Evolutionary conservation across 2,888 invertebrate species (phyloP).

Genomic region (Tortricodes alternella): DNA sequence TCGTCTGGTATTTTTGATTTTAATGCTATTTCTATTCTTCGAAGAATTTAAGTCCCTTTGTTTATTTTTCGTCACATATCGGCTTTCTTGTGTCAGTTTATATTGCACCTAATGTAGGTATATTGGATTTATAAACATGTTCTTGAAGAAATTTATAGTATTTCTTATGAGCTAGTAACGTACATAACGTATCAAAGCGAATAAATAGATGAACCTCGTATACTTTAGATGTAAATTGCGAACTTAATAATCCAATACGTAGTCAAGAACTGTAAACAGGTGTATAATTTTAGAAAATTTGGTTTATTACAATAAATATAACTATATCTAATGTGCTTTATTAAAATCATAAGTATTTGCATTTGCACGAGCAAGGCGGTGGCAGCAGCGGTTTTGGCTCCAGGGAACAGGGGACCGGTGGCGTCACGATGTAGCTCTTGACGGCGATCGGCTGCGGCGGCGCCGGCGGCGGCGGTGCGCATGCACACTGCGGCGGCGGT

Average conservation of each 20-base stretch:
- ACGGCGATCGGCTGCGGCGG: constrained; percentile 58
- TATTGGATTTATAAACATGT: no score
- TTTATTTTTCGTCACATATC: no score
- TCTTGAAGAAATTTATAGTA: no score
- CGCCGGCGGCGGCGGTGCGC: constrained; percentile 51
- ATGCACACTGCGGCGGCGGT: constrained; percentile 2
- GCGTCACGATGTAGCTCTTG: constrained; percentile 65
- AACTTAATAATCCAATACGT: constrained; percentile 21
- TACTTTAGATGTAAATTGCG: constrained; percentile 29
- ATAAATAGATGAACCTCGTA: no score
- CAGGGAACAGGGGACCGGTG: constrained; percentile 64
- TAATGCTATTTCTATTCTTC: no score
- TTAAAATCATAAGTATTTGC: constrained; percentile 42
- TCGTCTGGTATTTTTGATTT: no score
- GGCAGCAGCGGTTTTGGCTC: constrained; percentile 63
- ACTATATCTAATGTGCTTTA: constrained; percentile 25
- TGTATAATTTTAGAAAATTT: constrained; percentile 14
- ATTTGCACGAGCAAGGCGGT: constrained; percentile 35
- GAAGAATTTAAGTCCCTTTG: no score
- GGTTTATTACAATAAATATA: constrained; percentile 40
- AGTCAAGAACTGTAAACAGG: constrained; percentile 3
- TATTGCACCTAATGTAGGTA: no score
- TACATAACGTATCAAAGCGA: no score
- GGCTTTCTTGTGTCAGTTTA: no score
- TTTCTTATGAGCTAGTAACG: no score